Base-by-base conservation (phyloP, 53 echinoderm and acorn worm species). In the Stichopus horrens region DNA sequence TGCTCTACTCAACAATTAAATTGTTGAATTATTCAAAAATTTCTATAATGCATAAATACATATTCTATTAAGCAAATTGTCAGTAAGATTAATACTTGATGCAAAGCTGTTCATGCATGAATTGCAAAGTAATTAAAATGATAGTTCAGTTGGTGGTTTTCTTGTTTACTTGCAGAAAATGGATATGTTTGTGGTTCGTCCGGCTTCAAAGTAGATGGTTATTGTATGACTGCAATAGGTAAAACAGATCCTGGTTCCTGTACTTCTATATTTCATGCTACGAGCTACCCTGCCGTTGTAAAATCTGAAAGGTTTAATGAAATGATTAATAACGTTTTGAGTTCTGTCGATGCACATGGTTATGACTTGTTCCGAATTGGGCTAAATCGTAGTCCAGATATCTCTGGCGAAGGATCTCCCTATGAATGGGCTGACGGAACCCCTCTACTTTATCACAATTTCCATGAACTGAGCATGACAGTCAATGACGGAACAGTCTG, bases 131-230 rank as follows among this genome's bases (percentile, higher is more conserved):
- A 2, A 37, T 37, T 37, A 37, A 37, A 37, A 37, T 37, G 37
- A 0, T 37, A 37, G 37, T 37, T 37, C 2, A 37, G 37, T 37
- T 37, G 37, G 37, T 37, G 37, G 37, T 37, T 37, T 1, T 55
- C 18, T 16, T 7, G 37, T 78, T 18, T 16, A 10, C 6, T 78
- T 52, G 4, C 79, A 78, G 79, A 78, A 14, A 9, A 78, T 78
- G 79, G 79, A 18, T 53, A 78, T 55, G 4, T 78, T 19, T 78
- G 79, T 18, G 79, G 79, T 18, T 55, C 79, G 37, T 18, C 79
- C 8, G 55, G 52, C n/a, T 51, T n/a, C 16, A 53, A 78, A 19
- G 16, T 55, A 13, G 79, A 0, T 51, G 79, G 79, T n/a, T 78
- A 54, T 78, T 78, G 79, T 55, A 54, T 78, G 18, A 53, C 79